phyloP scores from a whole-genome alignment of 2,113 vertebrate species.

The Crotalus helleri region DNA sequence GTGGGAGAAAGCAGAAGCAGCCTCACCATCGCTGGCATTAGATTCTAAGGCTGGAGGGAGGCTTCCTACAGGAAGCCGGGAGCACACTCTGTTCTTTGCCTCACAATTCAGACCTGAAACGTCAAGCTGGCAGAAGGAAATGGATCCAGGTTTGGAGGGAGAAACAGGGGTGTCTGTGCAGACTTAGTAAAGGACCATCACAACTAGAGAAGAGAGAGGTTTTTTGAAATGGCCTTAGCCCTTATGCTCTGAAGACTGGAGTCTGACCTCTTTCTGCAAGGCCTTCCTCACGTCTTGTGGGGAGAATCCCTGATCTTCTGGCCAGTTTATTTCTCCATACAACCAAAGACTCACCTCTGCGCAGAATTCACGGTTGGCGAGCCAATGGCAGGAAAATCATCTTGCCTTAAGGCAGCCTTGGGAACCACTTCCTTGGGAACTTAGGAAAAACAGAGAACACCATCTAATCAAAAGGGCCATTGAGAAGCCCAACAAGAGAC shows the following conservation, averaged over 20 bases:
- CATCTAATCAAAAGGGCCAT: slow-evolving; percentile 19
- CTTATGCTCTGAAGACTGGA: neutral
- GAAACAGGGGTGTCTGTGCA: neutral
- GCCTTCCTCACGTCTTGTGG: neutral
- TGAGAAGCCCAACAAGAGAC: neutral
- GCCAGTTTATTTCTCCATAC: too few species aligned
- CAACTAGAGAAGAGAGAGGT: too few species aligned
- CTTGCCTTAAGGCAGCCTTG: slow-evolving; percentile 67
- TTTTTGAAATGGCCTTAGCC: neutral
- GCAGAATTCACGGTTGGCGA: slow-evolving; percentile 46
- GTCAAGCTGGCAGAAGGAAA: neutral
- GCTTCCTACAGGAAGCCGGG: neutral
- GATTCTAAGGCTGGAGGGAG: neutral
- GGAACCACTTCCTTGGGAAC: slow-evolving; percentile 69
- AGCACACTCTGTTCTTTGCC: neutral
- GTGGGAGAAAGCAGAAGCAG: neutral
- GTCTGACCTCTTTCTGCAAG: too few species aligned
- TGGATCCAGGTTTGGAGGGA: too few species aligned
- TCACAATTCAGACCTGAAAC: neutral
- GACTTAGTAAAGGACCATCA: neutral
- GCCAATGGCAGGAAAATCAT: slow-evolving; percentile 77
- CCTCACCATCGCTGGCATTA: neutral
- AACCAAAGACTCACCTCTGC: slow-evolving; percentile 61
- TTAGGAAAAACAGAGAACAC: slow-evolving; percentile 38
- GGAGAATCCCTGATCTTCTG: neutral